Conservation (phyloP, 30 jellyfish, hydroid and myxozoan species). For the Haliclystus octoradiatus region DNA sequence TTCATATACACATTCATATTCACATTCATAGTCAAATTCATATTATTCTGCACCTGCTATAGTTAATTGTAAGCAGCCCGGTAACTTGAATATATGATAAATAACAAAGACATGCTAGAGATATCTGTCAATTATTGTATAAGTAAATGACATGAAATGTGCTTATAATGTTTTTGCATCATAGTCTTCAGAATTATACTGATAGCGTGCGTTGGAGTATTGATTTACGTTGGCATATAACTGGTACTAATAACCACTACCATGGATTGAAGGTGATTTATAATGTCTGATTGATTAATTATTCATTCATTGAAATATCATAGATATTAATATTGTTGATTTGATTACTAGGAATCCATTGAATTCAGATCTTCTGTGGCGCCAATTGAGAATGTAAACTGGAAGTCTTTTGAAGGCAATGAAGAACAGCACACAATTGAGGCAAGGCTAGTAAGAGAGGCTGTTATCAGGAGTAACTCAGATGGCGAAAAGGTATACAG, state of each 20-base stretch:
- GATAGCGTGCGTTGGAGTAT: conserved; percentile 32
- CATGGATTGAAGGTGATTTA: conserved; percentile 27
- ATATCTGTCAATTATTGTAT: too few relatives aligned
- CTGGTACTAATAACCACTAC: conserved; percentile 10
- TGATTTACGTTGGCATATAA: conserved; percentile 32
- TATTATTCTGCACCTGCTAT: too few relatives aligned
- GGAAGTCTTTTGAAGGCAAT: conserved; percentile 15
- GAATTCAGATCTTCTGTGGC: conserved; percentile 12
- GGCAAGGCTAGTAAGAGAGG: conserved; percentile 17
- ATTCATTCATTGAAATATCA: background rate
- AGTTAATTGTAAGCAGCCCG: too few relatives aligned
- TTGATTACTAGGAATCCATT: conserved; percentile 11
- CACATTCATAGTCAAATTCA: too few relatives aligned
- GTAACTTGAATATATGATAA: too few relatives aligned
- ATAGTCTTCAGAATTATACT: conserved; percentile 22
- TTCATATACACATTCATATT: too few relatives aligned
- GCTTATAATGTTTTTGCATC: too few relatives aligned
- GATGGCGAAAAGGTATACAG: too few relatives aligned
- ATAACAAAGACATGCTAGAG: too few relatives aligned
- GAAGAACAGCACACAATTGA: conserved; percentile 10
- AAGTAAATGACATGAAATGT: too few relatives aligned
- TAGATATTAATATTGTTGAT: background rate
- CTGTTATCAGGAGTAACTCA: too few relatives aligned
- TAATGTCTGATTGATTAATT: too few relatives aligned
- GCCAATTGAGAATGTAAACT: conserved; percentile 1